phyloP scores from a whole-genome alignment of 1,140 invertebrate species.

The Caenorhabditis remanei region DNA sequence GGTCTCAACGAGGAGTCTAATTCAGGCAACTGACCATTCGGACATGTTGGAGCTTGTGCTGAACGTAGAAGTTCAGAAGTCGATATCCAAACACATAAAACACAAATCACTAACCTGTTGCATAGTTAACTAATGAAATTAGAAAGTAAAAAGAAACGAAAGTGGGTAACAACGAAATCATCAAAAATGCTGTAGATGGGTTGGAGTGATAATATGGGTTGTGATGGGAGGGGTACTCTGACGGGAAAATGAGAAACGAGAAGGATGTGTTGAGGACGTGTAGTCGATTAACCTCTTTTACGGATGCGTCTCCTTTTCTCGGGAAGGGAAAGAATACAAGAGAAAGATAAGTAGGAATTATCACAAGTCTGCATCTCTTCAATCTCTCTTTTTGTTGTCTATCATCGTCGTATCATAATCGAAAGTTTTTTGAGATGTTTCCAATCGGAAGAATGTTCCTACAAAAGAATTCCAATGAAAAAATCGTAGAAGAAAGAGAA shows the following conservation, averaged over 20 bases:
- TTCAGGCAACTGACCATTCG: slow-evolving; percentile 61
- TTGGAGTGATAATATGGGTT: slow-evolving; percentile 10
- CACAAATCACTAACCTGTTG: not conserved
- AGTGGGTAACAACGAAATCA: slow-evolving; percentile 24
- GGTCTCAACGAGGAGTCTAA: slow-evolving; percentile 41
- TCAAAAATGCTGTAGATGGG: slow-evolving; percentile 32
- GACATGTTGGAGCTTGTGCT: slow-evolving; percentile 53
- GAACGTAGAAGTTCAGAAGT: too few relatives aligned
- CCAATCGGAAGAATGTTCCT: not conserved
- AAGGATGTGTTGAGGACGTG: slow-evolving; percentile 47
- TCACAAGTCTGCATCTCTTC: slow-evolving; percentile 51
- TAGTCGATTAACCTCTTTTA: slow-evolving; percentile 56
- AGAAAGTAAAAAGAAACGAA: slow-evolving; percentile 48
- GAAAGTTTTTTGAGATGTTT: slow-evolving; percentile 44
- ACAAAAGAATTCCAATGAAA: not conserved
- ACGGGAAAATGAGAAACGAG: slow-evolving; percentile 41
- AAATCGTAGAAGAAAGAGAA: not conserved
- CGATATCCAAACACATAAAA: too few relatives aligned
- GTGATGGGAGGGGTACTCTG: slow-evolving; percentile 28
- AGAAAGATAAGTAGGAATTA: slow-evolving; percentile 50
- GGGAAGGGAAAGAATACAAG: not conserved
- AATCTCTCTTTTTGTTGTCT: slow-evolving; percentile 5
- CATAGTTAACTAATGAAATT: slow-evolving; percentile 7
- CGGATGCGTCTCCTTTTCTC: slow-evolving; percentile 38
- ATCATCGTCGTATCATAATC: slow-evolving; percentile 20